Conservation (phyloP, 2,888 invertebrate species). For the Morpho deidamia region DNA sequence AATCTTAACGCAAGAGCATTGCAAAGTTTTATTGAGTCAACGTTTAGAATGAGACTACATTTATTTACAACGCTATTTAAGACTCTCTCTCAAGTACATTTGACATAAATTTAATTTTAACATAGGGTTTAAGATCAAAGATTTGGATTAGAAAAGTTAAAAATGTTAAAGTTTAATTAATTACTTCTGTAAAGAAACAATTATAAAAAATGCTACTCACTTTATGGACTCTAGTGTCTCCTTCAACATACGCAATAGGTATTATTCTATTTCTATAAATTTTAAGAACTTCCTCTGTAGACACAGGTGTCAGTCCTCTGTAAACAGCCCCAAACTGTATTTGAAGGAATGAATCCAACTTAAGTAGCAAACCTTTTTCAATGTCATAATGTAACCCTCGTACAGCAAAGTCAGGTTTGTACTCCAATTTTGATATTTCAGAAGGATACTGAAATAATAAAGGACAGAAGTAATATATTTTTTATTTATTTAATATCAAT, state of each 20-base stretch:
- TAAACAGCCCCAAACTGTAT: constrained; percentile 97
- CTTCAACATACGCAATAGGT: constrained; percentile 92
- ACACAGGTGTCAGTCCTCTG: constrained; percentile 88
- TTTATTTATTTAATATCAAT: too few relatives aligned
- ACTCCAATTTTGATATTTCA: constrained; percentile 88
- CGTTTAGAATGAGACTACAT: background rate
- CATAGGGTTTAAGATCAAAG: too few relatives aligned
- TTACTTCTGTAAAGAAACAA: too few relatives aligned
- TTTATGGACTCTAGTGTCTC: constrained; percentile 83
- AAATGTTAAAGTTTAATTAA: too few relatives aligned
- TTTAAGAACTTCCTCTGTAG: constrained; percentile 89
- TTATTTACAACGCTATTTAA: too few relatives aligned
- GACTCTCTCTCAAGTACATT: too few relatives aligned
- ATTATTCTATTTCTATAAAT: constrained; percentile 92
- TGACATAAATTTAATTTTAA: too few relatives aligned
- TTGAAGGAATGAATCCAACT: constrained; percentile 97
- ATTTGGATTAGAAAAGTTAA: too few relatives aligned
- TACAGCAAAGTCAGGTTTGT: constrained; percentile 95
- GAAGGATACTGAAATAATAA: constrained; percentile 87
- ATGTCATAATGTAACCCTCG: constrained; percentile 99
- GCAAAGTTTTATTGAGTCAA: background rate
- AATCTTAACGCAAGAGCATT: too few relatives aligned
- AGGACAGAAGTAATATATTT: background rate
- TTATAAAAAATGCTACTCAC: constrained; percentile 58
- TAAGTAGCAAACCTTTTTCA: constrained; percentile 94